A percentile compares a stretch with the other conserved stretches of the same genome.
phyloP scores from a whole-genome alignment of 2,888 invertebrate genomes.

The Argyresthia goedartella region DNA sequence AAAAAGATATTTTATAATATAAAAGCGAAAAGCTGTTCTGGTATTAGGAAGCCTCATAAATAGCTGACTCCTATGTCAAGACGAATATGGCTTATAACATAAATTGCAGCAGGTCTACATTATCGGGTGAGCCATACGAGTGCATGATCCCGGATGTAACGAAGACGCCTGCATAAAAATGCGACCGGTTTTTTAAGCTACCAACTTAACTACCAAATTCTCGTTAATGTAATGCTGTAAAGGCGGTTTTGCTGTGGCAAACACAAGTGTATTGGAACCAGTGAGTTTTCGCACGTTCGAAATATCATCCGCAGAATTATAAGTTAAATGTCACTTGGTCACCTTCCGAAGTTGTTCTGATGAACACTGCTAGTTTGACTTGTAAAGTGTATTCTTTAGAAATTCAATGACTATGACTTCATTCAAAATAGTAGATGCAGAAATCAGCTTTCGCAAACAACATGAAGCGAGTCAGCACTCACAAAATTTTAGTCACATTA shows the following conservation, averaged over 20 bases:
- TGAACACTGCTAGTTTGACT: too few relatives aligned
- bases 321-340: slow-evolving; percentile 56
- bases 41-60: too few relatives aligned
- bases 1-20: too few relatives aligned
- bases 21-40: too few relatives aligned
- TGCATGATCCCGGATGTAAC: slow-evolving; percentile 2
- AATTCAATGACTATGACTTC: background rate
- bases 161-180: background rate
- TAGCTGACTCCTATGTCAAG: too few relatives aligned
- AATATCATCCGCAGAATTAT: slow-evolving; percentile 34
- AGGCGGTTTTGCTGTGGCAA: background rate
- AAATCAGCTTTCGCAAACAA: too few relatives aligned
- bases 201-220: background rate
- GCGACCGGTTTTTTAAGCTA: background rate
- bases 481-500: too few relatives aligned
- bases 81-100: too few relatives aligned
- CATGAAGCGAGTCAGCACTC: too few relatives aligned
- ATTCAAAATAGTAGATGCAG: background rate
- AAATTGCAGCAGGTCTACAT: too few relatives aligned
- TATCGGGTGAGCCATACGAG: too few relatives aligned
- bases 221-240: background rate
- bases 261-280: background rate
- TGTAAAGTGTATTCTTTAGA: too few relatives aligned
- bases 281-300: slow-evolving; percentile 11
- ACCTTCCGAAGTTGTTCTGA: slow-evolving; percentile 31